A percentile compares a stretch with the other conserved stretches of the same genome.
Conservation (phyloP, 2,797 vertebrate genomes). For the Arrhamphus sclerolepis region DNA sequence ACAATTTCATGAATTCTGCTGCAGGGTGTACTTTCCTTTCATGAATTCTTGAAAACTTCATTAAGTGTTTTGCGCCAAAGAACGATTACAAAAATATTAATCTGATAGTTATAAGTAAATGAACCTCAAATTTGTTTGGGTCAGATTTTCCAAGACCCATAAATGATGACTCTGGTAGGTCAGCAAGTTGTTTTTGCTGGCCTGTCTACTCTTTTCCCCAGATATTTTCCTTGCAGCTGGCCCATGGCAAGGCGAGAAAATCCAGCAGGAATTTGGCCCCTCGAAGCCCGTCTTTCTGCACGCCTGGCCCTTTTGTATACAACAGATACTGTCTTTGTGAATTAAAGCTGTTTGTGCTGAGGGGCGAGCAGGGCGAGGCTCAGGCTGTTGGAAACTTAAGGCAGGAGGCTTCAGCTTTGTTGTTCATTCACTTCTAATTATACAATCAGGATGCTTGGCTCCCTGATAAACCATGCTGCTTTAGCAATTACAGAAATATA, state of each 20-base stretch:
- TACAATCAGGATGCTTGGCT: constrained; percentile 51
- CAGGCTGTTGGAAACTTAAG: constrained; percentile 45
- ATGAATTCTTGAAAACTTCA: constrained; percentile 17
- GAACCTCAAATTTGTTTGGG: constrained; percentile 66
- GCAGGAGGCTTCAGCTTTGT: constrained; percentile 43
- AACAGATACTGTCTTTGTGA: constrained; percentile 81
- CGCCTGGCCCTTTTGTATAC: constrained; percentile 74
- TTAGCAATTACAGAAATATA: constrained; percentile 43
- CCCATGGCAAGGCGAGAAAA: constrained; percentile 77
- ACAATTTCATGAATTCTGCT: constrained; percentile 10
- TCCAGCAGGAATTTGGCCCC: constrained; percentile 80
- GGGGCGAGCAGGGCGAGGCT: constrained; percentile 55
- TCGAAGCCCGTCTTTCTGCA: constrained; percentile 72
- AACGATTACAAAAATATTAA: constrained; percentile 45
- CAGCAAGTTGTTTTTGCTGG: constrained; percentile 79
- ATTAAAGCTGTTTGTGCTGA: constrained; percentile 79
- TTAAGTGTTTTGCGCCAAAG: constrained; percentile 34
- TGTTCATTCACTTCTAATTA: constrained; percentile 60
- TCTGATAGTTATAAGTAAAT: constrained; percentile 57
- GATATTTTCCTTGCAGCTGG: constrained; percentile 80
- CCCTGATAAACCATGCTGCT: constrained; percentile 48
- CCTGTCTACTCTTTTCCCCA: constrained; percentile 70
- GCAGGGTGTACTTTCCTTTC: constrained; percentile 26
- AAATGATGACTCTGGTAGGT: constrained; percentile 76
- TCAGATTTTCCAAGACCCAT: constrained; percentile 69